A percentile compares a stretch with the other conserved stretches of the same genome.
Conservation (phyloP, 2,113 vertebrate genomes). For the Strix uralensis region DNA sequence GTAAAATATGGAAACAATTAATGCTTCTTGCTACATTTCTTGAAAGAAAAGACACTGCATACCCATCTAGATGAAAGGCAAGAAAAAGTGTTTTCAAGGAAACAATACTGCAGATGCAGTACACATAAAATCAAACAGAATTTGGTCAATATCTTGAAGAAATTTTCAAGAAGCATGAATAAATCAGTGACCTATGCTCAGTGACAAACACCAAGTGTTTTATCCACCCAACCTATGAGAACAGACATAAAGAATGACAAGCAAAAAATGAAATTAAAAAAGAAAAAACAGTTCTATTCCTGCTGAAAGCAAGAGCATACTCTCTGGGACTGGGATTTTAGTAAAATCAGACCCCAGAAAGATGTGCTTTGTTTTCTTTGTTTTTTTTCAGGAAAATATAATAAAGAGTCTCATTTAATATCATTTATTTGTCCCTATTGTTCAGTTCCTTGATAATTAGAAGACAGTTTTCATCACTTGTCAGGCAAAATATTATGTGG, state of each 20-base stretch:
- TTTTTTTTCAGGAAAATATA: neutral
- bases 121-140: neutral
- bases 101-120: neutral
- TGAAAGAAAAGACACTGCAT: neutral
- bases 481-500: slow-evolving; percentile 30
- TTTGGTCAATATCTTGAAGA: neutral
- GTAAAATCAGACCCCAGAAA: neutral
- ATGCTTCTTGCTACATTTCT: neutral
- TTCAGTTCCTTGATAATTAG: slow-evolving; percentile 16
- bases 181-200: neutral
- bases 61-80: neutral
- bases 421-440: neutral
- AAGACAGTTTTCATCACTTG: neutral
- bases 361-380: neutral
- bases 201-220: neutral
- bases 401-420: neutral
- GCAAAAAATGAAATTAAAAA: neutral
- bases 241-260: neutral
- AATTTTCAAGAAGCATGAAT: neutral
- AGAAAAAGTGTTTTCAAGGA: neutral
- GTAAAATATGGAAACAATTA: neutral
- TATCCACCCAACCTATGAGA: neutral
- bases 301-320: neutral
- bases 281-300: neutral
- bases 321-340: neutral